Conservation (phyloP, 2,888 invertebrate genomes). For the Boloria euphrosyne region DNA sequence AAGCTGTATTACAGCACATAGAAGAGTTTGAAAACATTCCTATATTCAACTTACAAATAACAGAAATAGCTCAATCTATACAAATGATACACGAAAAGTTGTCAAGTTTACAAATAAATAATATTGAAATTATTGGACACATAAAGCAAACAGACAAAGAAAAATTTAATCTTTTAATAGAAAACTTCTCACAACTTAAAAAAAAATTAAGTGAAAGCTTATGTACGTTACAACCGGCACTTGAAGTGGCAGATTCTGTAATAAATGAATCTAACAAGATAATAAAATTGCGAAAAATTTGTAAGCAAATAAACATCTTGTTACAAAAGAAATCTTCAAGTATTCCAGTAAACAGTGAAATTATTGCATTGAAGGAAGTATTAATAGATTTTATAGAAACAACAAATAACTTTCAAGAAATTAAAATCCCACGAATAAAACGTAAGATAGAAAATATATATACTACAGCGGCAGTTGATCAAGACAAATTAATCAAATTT, state of each 20-base stretch:
- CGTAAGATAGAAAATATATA: conserved; percentile 60
- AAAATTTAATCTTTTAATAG: conserved; percentile 60
- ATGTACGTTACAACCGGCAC: conserved; percentile 57
- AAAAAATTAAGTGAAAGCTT: conserved; percentile 61
- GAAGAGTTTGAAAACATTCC: conserved; percentile 56
- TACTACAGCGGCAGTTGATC: conserved; percentile 54
- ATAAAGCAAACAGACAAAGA: conserved; percentile 63
- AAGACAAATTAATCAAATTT: conserved; percentile 65
- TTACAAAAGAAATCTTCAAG: conserved; percentile 44
- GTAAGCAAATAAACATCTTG: conserved; percentile 57
- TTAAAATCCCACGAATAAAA: conserved; percentile 60
- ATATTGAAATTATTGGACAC: conserved; percentile 71
- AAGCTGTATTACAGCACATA: conserved; percentile 66
- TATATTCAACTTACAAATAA: conserved; percentile 53
- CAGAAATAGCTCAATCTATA: conserved; percentile 66
- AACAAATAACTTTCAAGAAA: conserved; percentile 55
- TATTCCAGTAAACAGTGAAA: conserved; percentile 41
- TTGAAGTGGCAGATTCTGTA: conserved; percentile 59
- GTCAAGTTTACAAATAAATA: conserved; percentile 61
- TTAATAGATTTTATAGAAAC: conserved; percentile 57
- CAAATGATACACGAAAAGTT: conserved; percentile 65
- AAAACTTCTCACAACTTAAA: conserved; percentile 62
- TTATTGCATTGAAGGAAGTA: conserved; percentile 48
- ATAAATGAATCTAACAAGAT: conserved; percentile 65
- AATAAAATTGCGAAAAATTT: conserved; percentile 55